A percentile compares a stretch with the other conserved stretches of the same genome.
These are phyloP conservation scores for Pterois miles DNA, from an alignment of 2,797 vertebrate species.

Conservation along the genomic window DNA sequence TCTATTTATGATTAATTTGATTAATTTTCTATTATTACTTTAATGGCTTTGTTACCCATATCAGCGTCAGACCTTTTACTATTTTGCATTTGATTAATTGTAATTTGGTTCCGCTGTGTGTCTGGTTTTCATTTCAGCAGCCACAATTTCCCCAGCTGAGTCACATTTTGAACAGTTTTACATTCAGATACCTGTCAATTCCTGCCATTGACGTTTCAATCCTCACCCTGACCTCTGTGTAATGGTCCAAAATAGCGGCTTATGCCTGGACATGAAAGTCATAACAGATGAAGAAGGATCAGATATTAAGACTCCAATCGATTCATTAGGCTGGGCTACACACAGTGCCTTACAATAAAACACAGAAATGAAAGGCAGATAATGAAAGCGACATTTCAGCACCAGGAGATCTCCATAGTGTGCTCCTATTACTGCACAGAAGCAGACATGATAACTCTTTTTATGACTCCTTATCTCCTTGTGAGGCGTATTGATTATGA, in stretches of 20 bases:
- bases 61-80: constrained; percentile 28
- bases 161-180: constrained; percentile 18
- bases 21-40: neutral
- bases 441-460: neutral
- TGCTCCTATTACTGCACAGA: neutral
- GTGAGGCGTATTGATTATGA: constrained; percentile 4
- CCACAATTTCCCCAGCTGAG: constrained; percentile 23
- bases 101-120: constrained; percentile 50
- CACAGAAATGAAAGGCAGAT: constrained; percentile 8
- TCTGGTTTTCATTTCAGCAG: constrained; percentile 31
- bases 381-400: constrained; percentile 24
- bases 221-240: neutral
- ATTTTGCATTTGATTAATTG: neutral
- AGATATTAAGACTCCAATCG: neutral
- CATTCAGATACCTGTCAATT: constrained; percentile 6
- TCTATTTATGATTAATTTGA: constrained; percentile 23
- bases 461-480: neutral
- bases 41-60: constrained; percentile 21
- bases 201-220: neutral
- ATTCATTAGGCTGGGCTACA: constrained; percentile 18
- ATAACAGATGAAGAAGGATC: neutral
- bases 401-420: neutral
- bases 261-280: neutral
- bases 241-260: neutral
- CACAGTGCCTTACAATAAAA: neutral